Base-by-base conservation (phyloP, 2,888 invertebrate species). In the Agonopterix heracliana region DNA sequence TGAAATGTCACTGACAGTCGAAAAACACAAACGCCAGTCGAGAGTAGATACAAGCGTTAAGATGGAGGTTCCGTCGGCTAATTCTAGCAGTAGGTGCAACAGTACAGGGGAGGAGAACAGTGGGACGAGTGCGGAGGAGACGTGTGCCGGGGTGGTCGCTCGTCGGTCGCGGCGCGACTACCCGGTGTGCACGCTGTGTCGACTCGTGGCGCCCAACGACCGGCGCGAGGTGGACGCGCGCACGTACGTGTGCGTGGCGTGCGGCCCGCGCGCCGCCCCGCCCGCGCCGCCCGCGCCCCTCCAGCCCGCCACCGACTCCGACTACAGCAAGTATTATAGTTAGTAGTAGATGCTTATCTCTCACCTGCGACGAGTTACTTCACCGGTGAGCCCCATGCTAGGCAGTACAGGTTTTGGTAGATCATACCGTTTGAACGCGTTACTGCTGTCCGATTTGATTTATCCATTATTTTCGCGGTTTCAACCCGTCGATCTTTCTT, bases 1-100 rank as follows among this genome's bases (percentile, higher is more conserved):
- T 64, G 96, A 96, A 71, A 89, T 96, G 61, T 90, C 94, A 44
- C 90, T 91, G 5, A 85, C 89, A 35, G 85, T 82, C 38, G 89
- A 90, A n/a, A 76, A 72, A 57, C 84, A 82, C 10, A 74, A 68
- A 51, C 60, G 70, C 45, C 69, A 63, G 47, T 56, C 64, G 4
- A 62, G 67, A 34, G 50, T 60, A 8, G 70, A 72, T 11, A 41
- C 54, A 34, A 60, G 50, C 41, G 55, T 52, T 53, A 70, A 53
- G 47, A 53, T 47, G 17, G 66, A 63, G 2, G 48, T 38, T n/a
- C 55, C 52, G 35, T 66, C 71, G 3, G 68, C 65, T 38, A 69
- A 72, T 12, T 69, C 71, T 2, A 73, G 72, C 49, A 71, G 70
- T 46, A 59, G 71, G 7, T 68, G 69, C 40, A 72, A 67, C 14